phyloP scores from a whole-genome alignment of 2,888 invertebrate genomes.

The Sesamia inferens region DNA sequence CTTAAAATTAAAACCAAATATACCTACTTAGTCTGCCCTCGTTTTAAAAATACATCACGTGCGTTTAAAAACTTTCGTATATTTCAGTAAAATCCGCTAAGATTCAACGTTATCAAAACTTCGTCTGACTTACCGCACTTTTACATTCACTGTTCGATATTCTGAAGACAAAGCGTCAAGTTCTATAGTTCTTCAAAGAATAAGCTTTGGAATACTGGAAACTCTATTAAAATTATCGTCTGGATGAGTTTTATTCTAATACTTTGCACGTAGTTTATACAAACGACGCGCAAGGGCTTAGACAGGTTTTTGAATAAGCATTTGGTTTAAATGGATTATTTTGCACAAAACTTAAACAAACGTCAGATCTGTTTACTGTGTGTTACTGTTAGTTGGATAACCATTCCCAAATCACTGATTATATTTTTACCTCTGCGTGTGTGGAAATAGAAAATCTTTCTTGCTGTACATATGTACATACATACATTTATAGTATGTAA shows the following conservation, averaged over 20 bases:
- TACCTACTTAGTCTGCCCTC: background rate
- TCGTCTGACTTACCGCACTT: constrained; percentile 45
- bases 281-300: constrained; percentile 21
- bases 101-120: constrained; percentile 57
- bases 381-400: background rate
- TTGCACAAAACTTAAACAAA: background rate
- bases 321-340: background rate
- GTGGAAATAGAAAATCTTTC: background rate
- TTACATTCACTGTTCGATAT: constrained; percentile 58
- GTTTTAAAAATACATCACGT: constrained; percentile 20
- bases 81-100: constrained; percentile 39
- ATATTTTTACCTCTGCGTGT: background rate
- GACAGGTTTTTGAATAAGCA: constrained; percentile 10
- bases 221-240: constrained; percentile 54
- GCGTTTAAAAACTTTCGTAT: constrained; percentile 9
- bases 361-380: background rate
- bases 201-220: constrained; percentile 53
- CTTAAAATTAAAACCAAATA: background rate
- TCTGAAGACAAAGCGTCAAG: constrained; percentile 62
- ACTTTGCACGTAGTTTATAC: constrained; percentile 48
- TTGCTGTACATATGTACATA: background rate
- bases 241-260: constrained; percentile 53
- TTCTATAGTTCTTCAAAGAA: constrained; percentile 62
- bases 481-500: background rate
- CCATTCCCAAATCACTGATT: background rate